These are phyloP conservation scores for Serinus canaria DNA, from an alignment of 2,113 vertebrate genomes.

Conservation along the genomic window DNA sequence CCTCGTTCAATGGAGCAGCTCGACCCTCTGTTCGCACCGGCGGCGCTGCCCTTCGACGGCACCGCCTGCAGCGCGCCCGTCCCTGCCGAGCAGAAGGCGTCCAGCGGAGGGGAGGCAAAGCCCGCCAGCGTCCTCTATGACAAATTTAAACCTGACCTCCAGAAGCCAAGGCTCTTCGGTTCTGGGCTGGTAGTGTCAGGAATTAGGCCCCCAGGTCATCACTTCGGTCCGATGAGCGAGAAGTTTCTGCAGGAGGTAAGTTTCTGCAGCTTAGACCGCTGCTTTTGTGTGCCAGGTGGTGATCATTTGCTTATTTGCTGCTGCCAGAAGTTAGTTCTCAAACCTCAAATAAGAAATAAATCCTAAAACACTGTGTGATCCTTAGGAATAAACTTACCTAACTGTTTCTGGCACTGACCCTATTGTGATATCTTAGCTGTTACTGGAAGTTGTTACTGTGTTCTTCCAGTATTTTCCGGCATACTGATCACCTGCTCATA, in stretches of 20 bases:
- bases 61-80: slow-evolving; percentile 67
- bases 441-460: background rate
- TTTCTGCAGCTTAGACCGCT: background rate
- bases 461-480: background rate
- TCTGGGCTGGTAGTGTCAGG: slow-evolving; percentile 78
- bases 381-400: background rate
- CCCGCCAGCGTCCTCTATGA: slow-evolving; percentile 77
- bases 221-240: slow-evolving; percentile 73
- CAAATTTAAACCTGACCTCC: slow-evolving; percentile 86
- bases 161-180: slow-evolving; percentile 81
- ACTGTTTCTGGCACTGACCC: background rate
- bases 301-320: background rate
- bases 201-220: slow-evolving; percentile 76
- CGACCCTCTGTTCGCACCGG: slow-evolving; percentile 62
- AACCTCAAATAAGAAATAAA: background rate
- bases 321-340: background rate
- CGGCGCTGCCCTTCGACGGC: slow-evolving; percentile 69
- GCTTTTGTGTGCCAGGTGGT: background rate
- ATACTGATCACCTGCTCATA: background rate
- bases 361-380: background rate
- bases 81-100: slow-evolving; percentile 71
- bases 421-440: background rate
- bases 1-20: slow-evolving; percentile 76
- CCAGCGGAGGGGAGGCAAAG: slow-evolving; percentile 64
- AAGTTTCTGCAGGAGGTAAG: slow-evolving; percentile 88